These are phyloP conservation scores for Nematopogon swammerdamellus DNA, from an alignment of 2,888 invertebrate species.

Conservation along the genomic window DNA sequence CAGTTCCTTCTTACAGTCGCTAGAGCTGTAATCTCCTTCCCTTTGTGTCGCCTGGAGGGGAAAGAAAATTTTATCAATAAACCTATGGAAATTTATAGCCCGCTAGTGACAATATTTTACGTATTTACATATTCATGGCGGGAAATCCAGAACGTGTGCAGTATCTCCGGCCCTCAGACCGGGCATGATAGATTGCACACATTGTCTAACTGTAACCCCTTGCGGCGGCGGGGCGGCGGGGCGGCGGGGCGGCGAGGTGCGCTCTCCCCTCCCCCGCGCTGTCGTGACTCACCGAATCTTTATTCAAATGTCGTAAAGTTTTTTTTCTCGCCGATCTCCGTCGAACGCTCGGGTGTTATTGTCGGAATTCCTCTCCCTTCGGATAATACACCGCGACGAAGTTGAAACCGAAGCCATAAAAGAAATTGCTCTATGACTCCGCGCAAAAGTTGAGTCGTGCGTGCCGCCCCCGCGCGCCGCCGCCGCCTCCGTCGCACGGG, in stretches of 20 bases:
- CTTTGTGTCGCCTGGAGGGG: not conserved
- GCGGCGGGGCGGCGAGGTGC: not conserved
- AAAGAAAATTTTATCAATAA: constrained; percentile 1
- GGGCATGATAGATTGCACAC: not conserved
- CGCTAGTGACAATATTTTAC: not conserved
- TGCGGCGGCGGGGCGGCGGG: not conserved
- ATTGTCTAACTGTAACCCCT: not conserved
- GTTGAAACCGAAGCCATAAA: constrained; percentile 57
- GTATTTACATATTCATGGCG: constrained; percentile 2
- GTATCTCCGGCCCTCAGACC: not conserved
- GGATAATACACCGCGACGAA: constrained; percentile 55
- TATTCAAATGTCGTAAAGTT: constrained; percentile 4
- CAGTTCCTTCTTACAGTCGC: not conserved
- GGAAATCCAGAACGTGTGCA: not conserved
- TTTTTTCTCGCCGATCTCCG: constrained; percentile 2
- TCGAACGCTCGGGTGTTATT: constrained; percentile 24
- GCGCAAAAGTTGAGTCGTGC: constrained; percentile 29
- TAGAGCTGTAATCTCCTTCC: not conserved
- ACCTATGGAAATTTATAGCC: constrained; percentile 1
- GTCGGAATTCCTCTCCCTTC: constrained; percentile 53
- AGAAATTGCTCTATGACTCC: constrained; percentile 56
- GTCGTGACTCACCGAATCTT: not conserved
- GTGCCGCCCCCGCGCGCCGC: not conserved
- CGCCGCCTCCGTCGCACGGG: too few species aligned
- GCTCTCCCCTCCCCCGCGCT: not conserved